Percentiles rank a stretch among this genome's conserved stretches.
Evolutionary conservation across 2,888 invertebrate genomes (phyloP).

Genomic region (Alloplasta piceator): DNA sequence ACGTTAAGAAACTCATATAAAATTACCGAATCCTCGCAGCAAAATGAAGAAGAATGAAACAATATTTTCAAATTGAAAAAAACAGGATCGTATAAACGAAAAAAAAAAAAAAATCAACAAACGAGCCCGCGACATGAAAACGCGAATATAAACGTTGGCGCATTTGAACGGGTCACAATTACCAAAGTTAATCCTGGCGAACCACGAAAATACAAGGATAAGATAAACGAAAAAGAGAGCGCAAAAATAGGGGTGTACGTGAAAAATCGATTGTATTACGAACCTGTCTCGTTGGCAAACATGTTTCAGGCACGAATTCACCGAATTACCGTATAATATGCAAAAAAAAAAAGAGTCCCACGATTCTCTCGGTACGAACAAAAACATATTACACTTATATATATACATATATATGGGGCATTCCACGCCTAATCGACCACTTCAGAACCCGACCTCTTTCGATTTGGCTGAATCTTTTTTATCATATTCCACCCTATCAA

Average conservation of each 20-base stretch:
- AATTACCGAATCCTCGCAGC: no score
- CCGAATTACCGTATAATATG: slow-evolving; percentile 45
- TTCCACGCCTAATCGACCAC: no score
- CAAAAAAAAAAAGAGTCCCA: slow-evolving; percentile 47
- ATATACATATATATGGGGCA: slow-evolving; percentile 20
- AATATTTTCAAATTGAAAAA: slow-evolving; percentile 28
- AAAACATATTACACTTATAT: background rate
- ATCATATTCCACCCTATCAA: no score
- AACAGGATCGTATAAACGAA: slow-evolving; percentile 28
- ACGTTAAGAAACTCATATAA: no score
- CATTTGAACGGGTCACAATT: slow-evolving; percentile 7
- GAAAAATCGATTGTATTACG: slow-evolving; percentile 41
- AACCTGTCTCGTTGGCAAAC: slow-evolving; percentile 47
- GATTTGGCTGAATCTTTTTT: no score
- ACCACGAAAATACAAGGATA: background rate
- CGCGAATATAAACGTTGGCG: slow-evolving; percentile 27
- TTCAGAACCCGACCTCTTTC: no score
- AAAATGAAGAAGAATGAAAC: slow-evolving; percentile 4
- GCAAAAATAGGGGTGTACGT: slow-evolving; percentile 19
- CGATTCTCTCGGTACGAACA: slow-evolving; percentile 1
- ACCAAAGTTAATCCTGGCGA: slow-evolving; percentile 38
- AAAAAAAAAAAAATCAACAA: slow-evolving; percentile 21
- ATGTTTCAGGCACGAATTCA: slow-evolving; percentile 58
- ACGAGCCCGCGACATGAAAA: slow-evolving; percentile 42
- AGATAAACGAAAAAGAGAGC: slow-evolving; percentile 9